Percentiles rank a stretch among this genome's conserved stretches.
Conservation (phyloP, 2,888 invertebrate genomes). For the Drosophila tripunctata region DNA sequence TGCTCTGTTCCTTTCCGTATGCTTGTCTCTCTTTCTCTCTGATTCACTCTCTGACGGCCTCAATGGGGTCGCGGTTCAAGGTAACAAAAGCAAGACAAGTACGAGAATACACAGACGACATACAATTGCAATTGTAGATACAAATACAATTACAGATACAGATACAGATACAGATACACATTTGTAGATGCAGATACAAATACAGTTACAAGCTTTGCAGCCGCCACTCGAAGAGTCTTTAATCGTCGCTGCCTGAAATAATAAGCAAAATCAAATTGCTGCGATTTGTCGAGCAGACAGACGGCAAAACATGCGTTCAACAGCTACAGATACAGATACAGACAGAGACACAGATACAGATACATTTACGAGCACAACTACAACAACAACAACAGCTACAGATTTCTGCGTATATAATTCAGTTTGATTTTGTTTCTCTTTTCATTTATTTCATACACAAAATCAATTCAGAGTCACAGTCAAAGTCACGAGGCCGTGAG, state of each 20-base stretch:
- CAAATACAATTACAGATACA: slow-evolving; percentile 11
- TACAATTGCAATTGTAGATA: slow-evolving; percentile 14
- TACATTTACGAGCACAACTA: neutral
- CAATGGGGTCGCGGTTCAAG: slow-evolving; percentile 62
- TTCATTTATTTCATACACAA: slow-evolving; percentile 34
- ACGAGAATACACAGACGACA: slow-evolving; percentile 9
- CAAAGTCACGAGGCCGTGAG: slow-evolving; percentile 61
- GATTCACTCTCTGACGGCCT: slow-evolving; percentile 7
- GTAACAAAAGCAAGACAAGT: slow-evolving; percentile 40
- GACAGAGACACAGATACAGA: slow-evolving; percentile 3
- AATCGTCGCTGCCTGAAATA: slow-evolving; percentile 51
- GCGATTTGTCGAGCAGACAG: slow-evolving; percentile 20
- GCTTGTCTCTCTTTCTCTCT: neutral
- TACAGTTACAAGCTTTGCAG: slow-evolving; percentile 14
- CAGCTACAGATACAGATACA: slow-evolving; percentile 1
- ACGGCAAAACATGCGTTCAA: slow-evolving; percentile 7
- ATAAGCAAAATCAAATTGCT: slow-evolving; percentile 62
- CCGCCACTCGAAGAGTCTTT: slow-evolving; percentile 42
- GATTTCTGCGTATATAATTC: slow-evolving; percentile 6
- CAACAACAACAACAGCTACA: neutral
- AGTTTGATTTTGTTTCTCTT: neutral
- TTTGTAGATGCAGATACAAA: neutral
- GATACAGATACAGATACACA: neutral
- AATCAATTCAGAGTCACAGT: slow-evolving; percentile 57
- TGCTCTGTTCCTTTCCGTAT: neutral